Percentiles rank a stretch among this genome's conserved stretches.
Conservation (phyloP, 1,140 invertebrate genomes). For the Anastatus disparis region DNA sequence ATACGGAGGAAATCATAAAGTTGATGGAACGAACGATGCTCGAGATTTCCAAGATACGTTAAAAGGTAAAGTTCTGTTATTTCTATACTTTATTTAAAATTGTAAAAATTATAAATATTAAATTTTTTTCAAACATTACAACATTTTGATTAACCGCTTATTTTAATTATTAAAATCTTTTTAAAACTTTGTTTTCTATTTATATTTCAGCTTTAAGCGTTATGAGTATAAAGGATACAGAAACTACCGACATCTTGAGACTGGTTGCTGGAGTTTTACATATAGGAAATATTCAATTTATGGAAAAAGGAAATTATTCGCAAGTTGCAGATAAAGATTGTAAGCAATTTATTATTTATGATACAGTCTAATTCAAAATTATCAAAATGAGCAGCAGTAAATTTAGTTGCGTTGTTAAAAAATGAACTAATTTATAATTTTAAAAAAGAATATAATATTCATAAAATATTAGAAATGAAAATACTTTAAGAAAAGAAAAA, state of each 20-base stretch:
- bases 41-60: slow-evolving; percentile 79
- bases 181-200: slow-evolving; percentile 8
- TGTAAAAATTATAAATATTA: background rate
- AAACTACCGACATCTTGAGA: slow-evolving; percentile 71
- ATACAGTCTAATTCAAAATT: too few relatives aligned
- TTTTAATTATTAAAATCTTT: too few relatives aligned
- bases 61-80: slow-evolving; percentile 61
- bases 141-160: too few relatives aligned
- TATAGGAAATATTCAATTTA: slow-evolving; percentile 77
- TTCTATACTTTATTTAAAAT: too few relatives aligned
- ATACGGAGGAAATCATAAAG: slow-evolving; percentile 73
- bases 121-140: background rate
- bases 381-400: too few relatives aligned
- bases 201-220: slow-evolving; percentile 73
- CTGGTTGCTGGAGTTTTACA: slow-evolving; percentile 77
- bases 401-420: too few relatives aligned
- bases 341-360: too few relatives aligned
- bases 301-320: slow-evolving; percentile 75
- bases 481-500: too few relatives aligned
- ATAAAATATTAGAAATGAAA: too few relatives aligned
- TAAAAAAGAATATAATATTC: too few relatives aligned
- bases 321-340: slow-evolving; percentile 70
- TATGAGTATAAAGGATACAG: slow-evolving; percentile 72
- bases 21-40: slow-evolving; percentile 77
- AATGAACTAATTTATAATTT: too few relatives aligned